A percentile compares a stretch with the other conserved stretches of the same genome.
These are phyloP conservation scores for Perognathus longimembris DNA, from an alignment of 2,113 vertebrate species.

Conservation along the genomic window DNA sequence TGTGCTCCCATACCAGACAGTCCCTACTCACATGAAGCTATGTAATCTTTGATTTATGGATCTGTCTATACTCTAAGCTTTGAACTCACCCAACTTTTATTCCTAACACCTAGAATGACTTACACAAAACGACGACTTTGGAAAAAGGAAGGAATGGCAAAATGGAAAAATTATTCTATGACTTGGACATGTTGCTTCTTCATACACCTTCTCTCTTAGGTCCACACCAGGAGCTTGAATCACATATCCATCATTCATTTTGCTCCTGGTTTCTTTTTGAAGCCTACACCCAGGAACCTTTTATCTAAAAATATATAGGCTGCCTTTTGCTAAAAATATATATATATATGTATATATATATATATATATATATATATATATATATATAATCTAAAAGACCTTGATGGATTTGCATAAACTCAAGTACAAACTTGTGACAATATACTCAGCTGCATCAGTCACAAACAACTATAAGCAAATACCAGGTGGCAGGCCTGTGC, in stretches of 20 bases:
- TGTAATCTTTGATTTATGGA: neutral
- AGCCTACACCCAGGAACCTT: neutral
- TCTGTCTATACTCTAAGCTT: neutral
- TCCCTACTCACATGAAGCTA: neutral
- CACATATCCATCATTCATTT: neutral
- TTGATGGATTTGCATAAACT: neutral
- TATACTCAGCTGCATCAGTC: neutral
- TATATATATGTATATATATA: too few species aligned
- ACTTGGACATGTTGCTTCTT: neutral
- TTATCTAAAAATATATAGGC: neutral
- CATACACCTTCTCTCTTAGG: too few species aligned
- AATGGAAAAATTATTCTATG: too few species aligned
- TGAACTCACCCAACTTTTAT: neutral
- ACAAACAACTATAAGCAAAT: neutral
- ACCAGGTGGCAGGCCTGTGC: too few species aligned
- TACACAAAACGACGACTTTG: neutral
- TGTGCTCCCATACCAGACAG: neutral
- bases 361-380: neutral
- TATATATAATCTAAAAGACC: neutral
- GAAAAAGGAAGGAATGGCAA: neutral
- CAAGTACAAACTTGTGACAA: neutral
- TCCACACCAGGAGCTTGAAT: neutral
- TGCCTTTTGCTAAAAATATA: slow-evolving; percentile 20
- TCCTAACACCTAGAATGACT: neutral
- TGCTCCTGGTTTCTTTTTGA: neutral